A percentile compares a stretch with the other conserved stretches of the same genome.
Conservation (phyloP, 2,113 vertebrate genomes). For the Pachycephala philippinensis region DNA sequence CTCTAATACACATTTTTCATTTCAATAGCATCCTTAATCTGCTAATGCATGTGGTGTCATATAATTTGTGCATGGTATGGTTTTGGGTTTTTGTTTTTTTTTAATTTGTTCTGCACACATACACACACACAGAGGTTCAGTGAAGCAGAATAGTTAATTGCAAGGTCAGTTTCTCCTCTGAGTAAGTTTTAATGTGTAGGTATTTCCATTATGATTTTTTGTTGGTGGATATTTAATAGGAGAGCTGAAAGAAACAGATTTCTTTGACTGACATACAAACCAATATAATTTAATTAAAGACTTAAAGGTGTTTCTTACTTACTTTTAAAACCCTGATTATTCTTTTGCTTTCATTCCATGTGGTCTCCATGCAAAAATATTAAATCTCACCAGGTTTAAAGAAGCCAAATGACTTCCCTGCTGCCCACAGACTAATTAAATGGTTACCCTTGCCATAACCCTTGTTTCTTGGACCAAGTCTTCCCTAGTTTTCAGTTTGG, state of each 20-base stretch:
- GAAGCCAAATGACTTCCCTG: fast-evolving
- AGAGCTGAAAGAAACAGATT: background rate
- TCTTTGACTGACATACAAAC: background rate
- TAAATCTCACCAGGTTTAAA: background rate
- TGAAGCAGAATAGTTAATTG: background rate
- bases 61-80: background rate
- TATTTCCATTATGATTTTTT: background rate
- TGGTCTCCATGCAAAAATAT: background rate
- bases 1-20: background rate
- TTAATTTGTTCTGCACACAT: too few species aligned
- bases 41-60: background rate
- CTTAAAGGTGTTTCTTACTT: background rate
- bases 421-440: background rate
- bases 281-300: background rate
- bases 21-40: background rate
- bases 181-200: background rate
- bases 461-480: background rate
- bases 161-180: background rate
- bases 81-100: background rate
- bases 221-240: background rate
- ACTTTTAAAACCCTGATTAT: background rate
- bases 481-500: background rate
- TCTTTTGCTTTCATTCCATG: background rate
- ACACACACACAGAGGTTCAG: background rate
- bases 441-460: background rate